Evolutionary conservation across 2,888 invertebrate species (phyloP), one percentile per base, ranked within the genome.

Genomic region (Philereme transversata): DNA sequence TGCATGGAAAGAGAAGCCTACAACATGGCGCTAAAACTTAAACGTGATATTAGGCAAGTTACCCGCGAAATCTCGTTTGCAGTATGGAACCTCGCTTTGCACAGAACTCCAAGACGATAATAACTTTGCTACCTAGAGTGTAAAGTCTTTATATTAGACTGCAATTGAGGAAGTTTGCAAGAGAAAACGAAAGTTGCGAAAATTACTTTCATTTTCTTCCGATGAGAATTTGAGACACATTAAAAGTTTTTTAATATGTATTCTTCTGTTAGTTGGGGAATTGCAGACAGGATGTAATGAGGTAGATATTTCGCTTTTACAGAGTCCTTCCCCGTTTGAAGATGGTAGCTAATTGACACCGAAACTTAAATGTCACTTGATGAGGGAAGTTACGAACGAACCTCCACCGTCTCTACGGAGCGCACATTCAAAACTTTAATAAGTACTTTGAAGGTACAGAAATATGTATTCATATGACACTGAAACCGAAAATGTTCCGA

Each of bases 11-110:
- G 60, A 41, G 59, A 58, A 48, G 44, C 36, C 51, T 51, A 58
- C 50, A 60, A 58, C 51, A 61, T 61, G 60, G 62, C 60, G 47
- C 60, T 41, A 45, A 62, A 70, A 72, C 69, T 70, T 67, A 52
- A 69, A 60, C 56, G 57, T 62, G 59, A 67, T 70, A 70, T 70
- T 69, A 70, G 68, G 60, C 59, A 68, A 67, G 67, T 69, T 69
- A 51, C 47, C 9, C 33, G 22, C n/a, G 48, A 49, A 51, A 46
- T 47, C 51, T 46, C 50, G 43, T 51, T 10, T 38, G 5, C 36
- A 38, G 41, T 9, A 41, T 34, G 22, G 9, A 36, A 51, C 41
- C 51, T 36, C 22, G 34, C 40, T 43, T 40, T 53, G 45, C 33
- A 45, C 46, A 7, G 57, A 55, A 57, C 49, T 41, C 58, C 5